phyloP scores from a whole-genome alignment of 2,888 invertebrate species.

The Pemphredon lugubris region DNA sequence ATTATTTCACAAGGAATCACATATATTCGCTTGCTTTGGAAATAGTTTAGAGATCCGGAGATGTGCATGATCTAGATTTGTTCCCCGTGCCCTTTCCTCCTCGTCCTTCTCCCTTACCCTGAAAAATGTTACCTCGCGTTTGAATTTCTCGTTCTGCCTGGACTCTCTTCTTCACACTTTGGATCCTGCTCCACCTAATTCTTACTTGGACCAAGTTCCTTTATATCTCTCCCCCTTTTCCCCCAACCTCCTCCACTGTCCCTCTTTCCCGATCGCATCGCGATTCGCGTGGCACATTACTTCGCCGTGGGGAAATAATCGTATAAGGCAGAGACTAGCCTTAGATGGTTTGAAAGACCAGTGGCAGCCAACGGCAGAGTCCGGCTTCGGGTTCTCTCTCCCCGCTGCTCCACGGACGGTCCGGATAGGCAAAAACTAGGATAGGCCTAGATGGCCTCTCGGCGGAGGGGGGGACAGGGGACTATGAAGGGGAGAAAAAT shows the following conservation, averaged over 20 bases:
- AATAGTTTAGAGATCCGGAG: no score
- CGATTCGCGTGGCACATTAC: constrained; percentile 54
- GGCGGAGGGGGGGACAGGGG: constrained; percentile 39
- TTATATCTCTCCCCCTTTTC: background rate
- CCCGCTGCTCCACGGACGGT: constrained; percentile 28
- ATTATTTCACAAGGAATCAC: no score
- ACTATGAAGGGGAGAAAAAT: background rate
- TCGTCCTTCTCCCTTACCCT: background rate
- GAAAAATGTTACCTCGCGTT: no score
- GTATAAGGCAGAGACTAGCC: constrained; percentile 69
- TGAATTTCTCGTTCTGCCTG: background rate
- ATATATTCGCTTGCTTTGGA: no score
- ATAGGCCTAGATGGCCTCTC: constrained; percentile 75
- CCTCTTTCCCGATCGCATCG: constrained; percentile 33
- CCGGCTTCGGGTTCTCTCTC: constrained; percentile 55
- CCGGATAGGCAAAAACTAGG: constrained; percentile 75
- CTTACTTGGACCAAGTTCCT: no score
- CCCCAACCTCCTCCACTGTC: constrained; percentile 4
- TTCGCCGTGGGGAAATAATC: constrained; percentile 61
- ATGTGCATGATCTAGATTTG: no score
- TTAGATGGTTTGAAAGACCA: constrained; percentile 73
- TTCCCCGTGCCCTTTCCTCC: constrained; percentile 1
- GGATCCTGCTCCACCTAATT: background rate
- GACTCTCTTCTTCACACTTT: background rate
- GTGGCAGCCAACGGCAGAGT: constrained; percentile 50